Base-by-base conservation (phyloP, 2,888 invertebrate species). In the Osmoderma eremita region DNA sequence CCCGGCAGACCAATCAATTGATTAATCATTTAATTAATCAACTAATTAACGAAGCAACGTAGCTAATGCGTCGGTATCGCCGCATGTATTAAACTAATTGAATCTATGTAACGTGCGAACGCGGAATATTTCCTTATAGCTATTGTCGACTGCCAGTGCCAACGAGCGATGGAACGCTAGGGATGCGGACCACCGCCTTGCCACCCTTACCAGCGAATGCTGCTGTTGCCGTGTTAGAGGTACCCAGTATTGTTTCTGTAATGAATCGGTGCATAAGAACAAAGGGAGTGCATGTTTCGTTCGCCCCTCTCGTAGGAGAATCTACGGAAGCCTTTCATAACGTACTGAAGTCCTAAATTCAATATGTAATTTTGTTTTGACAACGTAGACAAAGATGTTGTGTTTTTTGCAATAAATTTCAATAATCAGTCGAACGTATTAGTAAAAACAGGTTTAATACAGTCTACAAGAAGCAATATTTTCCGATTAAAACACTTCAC, bases 11-110 rank as follows among this genome's bases (percentile, higher is more conserved):
- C 80, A 81, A 82, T 81, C 80, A 82, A 78, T 79, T 80, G 78
- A 81, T 81, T 81, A 81, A 81, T 81, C 79, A 80, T 79, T 79
- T 81, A 79, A 81, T 81, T 81, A 82, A 82, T 82, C 81, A 81
- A 82, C 80, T 80, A 80, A 82, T 81, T 79, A 80, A 79, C 80
- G 78, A 74, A 79, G 78, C 78, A 75, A 78, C 78, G 78, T 78
- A 78, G 78, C 78, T 79, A 78, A 79, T 80, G 79, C 78, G 75
- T 77, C 77, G 73, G 74, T 74, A 75, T 75, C 76, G 74, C 75
- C 73, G 58, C 50, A 75, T 76, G 77, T 77, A 77, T 78, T 78
- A 77, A 74, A 76, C 78, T 78, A 79, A 80, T 80, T 79, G 77
- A 79, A 78, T 78, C 75, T 73, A 75, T 75, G 58, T 45, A 30